Percentiles rank a stretch among this genome's conserved stretches.
Evolutionary conservation across 2,113 vertebrate genomes (phyloP).

Genomic region (Arenaria interpres): DNA sequence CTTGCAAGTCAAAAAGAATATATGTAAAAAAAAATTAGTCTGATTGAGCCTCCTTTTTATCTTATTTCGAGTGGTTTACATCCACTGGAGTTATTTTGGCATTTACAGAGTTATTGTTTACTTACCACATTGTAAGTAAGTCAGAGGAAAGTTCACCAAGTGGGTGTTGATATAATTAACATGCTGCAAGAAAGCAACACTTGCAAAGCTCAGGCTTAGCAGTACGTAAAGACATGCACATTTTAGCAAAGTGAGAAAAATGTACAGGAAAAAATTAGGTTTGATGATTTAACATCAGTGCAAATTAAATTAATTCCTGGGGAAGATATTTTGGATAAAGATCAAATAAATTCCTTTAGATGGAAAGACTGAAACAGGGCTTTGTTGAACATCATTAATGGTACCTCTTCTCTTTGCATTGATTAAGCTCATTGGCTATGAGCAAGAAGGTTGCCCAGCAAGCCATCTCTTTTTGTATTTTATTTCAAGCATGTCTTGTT

Average conservation of each 20-base stretch:
- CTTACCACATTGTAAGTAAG: neutral
- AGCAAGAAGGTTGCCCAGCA: conserved; percentile 19
- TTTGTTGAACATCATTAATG: conserved; percentile 29
- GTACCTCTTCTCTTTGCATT: neutral
- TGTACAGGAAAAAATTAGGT: neutral
- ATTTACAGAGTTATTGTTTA: neutral
- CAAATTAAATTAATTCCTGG: conserved; percentile 41
- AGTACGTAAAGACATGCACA: neutral
- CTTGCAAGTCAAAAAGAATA: neutral
- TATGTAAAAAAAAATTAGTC: neutral
- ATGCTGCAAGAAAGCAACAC: neutral
- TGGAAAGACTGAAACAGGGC: neutral
- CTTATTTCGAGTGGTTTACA: neutral
- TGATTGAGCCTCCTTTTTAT: neutral
- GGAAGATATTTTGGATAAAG: conserved; percentile 46
- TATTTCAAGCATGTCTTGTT: conserved; percentile 71
- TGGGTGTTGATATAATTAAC: neutral
- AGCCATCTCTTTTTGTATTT: neutral
- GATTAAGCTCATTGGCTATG: conserved; percentile 34
- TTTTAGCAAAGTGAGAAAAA: conserved; percentile 11
- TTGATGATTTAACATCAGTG: neutral
- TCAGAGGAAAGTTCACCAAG: neutral
- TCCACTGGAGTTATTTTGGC: neutral
- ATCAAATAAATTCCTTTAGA: conserved; percentile 42
- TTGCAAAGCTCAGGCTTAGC: neutral